Evolutionary conservation across 2,113 vertebrate genomes (phyloP).

Genomic region (Ciconia boyciana): DNA sequence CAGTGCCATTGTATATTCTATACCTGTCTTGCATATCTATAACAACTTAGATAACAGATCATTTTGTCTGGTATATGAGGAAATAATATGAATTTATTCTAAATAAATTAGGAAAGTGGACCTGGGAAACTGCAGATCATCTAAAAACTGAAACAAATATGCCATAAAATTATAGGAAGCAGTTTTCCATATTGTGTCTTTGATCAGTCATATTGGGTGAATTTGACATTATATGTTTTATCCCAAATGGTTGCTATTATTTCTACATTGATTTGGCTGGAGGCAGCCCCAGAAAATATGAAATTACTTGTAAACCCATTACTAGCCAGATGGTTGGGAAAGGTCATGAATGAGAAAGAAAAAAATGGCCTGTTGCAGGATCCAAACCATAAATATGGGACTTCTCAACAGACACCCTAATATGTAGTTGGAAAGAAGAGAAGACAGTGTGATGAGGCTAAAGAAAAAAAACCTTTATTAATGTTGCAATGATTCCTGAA

Average conservation of each 20-base stretch:
- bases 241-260: constrained; percentile 17
- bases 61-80: background rate
- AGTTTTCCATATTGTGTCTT: background rate
- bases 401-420: background rate
- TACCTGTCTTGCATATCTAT: background rate
- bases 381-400: constrained; percentile 23
- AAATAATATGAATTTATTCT: background rate
- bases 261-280: background rate
- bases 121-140: background rate
- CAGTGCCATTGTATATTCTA: background rate
- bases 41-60: background rate
- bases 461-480: background rate
- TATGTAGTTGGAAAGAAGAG: background rate
- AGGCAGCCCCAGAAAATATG: background rate
- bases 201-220: background rate
- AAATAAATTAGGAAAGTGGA: background rate
- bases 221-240: background rate
- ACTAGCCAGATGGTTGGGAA: constrained; percentile 1
- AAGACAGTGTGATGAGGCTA: background rate
- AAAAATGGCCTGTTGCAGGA: background rate
- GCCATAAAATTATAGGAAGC: background rate
- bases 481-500: background rate
- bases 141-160: background rate
- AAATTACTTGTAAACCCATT: constrained; percentile 25
- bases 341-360: background rate